These are phyloP conservation scores for Papilio dardanus DNA, from an alignment of 1,140 invertebrate species.

Conservation along the genomic window DNA sequence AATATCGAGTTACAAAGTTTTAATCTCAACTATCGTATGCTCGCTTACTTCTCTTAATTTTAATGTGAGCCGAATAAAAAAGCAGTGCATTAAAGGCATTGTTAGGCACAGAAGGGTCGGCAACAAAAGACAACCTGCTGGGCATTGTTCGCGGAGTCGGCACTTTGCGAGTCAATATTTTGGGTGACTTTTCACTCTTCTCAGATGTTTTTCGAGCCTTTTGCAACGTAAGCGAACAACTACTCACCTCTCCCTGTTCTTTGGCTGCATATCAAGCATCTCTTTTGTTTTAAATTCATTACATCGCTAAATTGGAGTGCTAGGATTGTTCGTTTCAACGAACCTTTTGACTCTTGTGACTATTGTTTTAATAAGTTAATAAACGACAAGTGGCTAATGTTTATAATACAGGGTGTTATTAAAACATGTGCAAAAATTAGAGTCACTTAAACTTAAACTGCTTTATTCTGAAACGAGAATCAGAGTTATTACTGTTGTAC, in stretches of 20 bases:
- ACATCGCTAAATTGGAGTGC: constrained; percentile 55
- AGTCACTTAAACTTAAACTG: no score
- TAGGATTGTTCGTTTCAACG: constrained; percentile 39
- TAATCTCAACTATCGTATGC: constrained; percentile 41
- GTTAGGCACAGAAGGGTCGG: constrained; percentile 60
- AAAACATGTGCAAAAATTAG: background rate
- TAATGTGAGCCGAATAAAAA: constrained; percentile 66
- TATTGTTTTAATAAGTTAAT: constrained; percentile 34
- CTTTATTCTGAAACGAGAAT: no score
- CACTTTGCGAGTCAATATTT: constrained; percentile 80
- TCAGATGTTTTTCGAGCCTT: constrained; percentile 58
- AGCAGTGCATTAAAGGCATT: constrained; percentile 74
- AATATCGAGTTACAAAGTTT: constrained; percentile 24
- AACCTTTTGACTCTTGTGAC: constrained; percentile 32
- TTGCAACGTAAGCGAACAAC: constrained; percentile 70
- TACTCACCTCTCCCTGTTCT: constrained; percentile 60
- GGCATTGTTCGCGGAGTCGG: constrained; percentile 69
- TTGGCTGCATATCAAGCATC: constrained; percentile 57
- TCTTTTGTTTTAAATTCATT: constrained; percentile 66
- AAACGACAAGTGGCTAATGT: constrained; percentile 11
- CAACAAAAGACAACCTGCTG: constrained; percentile 76
- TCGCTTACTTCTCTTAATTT: constrained; percentile 58
- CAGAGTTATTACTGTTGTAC: no score
- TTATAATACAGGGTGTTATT: background rate
- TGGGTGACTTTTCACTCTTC: constrained; percentile 72